phyloP scores from a whole-genome alignment of 2,888 invertebrate genomes.

The Schrankia costaestrigalis region DNA sequence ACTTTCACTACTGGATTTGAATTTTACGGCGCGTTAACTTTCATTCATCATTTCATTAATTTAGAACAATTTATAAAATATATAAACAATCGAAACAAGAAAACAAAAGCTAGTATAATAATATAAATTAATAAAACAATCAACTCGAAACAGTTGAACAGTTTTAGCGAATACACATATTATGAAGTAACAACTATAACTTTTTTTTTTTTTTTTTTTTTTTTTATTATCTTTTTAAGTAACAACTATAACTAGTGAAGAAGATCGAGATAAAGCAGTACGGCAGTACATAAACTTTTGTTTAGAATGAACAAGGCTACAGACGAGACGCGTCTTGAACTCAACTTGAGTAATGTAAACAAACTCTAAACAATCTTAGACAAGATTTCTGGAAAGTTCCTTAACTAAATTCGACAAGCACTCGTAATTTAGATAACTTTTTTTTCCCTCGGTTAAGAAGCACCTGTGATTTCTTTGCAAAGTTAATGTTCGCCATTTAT shows the following conservation, averaged over 20 bases:
- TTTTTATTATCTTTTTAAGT: too few species aligned
- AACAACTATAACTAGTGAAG: slow-evolving; percentile 1
- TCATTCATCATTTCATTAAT: too few species aligned
- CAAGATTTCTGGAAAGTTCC: slow-evolving; percentile 22
- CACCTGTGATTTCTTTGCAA: slow-evolving; percentile 4
- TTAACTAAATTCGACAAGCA: slow-evolving; percentile 25
- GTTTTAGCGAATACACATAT: slow-evolving; percentile 8
- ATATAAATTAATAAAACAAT: not conserved
- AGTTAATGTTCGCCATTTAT: too few species aligned
- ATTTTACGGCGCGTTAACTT: too few species aligned
- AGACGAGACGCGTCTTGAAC: slow-evolving; percentile 19
- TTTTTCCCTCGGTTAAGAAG: slow-evolving; percentile 3
- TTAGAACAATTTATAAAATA: too few species aligned
- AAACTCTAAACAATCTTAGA: slow-evolving; percentile 29
- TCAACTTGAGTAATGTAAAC: slow-evolving; percentile 26
- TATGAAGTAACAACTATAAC: slow-evolving; percentile 3
- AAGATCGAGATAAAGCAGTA: slow-evolving; percentile 3
- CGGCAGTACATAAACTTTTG: slow-evolving; percentile 13
- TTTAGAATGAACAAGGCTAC: slow-evolving; percentile 22
- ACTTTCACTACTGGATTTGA: too few species aligned
- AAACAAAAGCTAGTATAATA: too few species aligned
- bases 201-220: too few species aligned
- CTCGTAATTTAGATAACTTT: slow-evolving; percentile 10
- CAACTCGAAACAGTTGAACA: not conserved
- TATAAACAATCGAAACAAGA: too few species aligned